phyloP scores from a whole-genome alignment of 2,113 vertebrate species.

The Apteryx owenii region DNA sequence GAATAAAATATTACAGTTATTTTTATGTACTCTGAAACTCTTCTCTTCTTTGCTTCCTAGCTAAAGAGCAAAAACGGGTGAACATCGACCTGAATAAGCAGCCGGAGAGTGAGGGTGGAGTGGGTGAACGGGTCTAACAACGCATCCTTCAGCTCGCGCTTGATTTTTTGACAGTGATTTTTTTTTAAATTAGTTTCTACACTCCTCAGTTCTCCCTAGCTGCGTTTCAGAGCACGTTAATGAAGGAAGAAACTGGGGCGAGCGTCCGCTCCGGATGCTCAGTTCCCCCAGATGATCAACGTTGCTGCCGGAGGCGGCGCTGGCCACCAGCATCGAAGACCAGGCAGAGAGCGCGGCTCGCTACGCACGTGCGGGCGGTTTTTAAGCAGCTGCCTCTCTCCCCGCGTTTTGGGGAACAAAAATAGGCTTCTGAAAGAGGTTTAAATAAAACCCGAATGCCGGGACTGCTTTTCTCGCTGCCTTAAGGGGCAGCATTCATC shows the following conservation, averaged over 20 bases:
- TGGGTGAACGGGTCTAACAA: fast-evolving
- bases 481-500: too few species aligned
- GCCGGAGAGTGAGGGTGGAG: background rate
- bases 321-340: too few species aligned
- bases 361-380: background rate
- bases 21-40: background rate
- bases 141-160: background rate
- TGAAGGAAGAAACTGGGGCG: fast-evolving
- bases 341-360: too few species aligned
- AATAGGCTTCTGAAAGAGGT: too few species aligned
- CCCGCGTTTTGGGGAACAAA: too few species aligned
- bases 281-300: fast-evolving
- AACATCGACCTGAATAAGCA: fast-evolving
- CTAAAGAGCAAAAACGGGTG: fast-evolving
- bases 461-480: too few species aligned
- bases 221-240: background rate
- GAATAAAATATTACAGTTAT: conserved; percentile 6
- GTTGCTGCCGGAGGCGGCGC: background rate
- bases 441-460: too few species aligned
- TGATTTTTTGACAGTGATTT: background rate
- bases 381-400: background rate
- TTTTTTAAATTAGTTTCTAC: background rate
- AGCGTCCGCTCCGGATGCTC: background rate
- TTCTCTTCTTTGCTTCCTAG: background rate
- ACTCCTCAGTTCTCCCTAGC: background rate